A percentile compares a stretch with the other conserved stretches of the same genome.
Evolutionary conservation across 2,888 invertebrate species (phyloP).

Genomic region (Girardia tigrina): DNA sequence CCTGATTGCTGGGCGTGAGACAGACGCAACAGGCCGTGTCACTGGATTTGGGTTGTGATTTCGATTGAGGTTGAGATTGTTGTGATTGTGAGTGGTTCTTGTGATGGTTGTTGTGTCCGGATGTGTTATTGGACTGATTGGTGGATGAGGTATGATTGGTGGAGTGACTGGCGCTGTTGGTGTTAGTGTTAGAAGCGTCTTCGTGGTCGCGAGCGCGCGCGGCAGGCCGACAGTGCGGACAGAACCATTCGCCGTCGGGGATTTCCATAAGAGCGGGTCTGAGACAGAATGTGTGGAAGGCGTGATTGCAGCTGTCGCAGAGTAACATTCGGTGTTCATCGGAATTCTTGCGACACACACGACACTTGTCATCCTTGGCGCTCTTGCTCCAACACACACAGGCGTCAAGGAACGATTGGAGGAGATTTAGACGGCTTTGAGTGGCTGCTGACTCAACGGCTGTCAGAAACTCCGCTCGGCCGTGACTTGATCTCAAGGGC

Average conservation of each 20-base stretch:
- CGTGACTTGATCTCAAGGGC: not conserved
- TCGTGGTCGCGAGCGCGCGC: slow-evolving; percentile 29
- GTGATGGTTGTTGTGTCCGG: not conserved
- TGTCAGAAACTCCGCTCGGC: not conserved
- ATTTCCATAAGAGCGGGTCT: slow-evolving; percentile 38
- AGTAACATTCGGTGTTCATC: slow-evolving; percentile 40
- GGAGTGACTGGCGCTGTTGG: too few relatives aligned
- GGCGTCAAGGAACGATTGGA: slow-evolving; percentile 48
- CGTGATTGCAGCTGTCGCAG: slow-evolving; percentile 39
- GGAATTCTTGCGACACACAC: slow-evolving; percentile 49
- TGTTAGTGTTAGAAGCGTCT: not conserved
- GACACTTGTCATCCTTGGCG: slow-evolving; percentile 51
- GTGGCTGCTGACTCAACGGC: slow-evolving; percentile 44
- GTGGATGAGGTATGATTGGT: too few relatives aligned
- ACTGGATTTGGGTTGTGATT: too few relatives aligned
- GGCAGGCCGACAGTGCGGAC: slow-evolving; percentile 38
- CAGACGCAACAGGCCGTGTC: not conserved
- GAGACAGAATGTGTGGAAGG: slow-evolving; percentile 40
- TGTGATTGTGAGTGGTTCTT: too few relatives aligned
- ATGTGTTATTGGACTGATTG: not conserved
- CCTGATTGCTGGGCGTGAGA: not conserved
- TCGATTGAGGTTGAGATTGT: too few relatives aligned
- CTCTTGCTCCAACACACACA: slow-evolving; percentile 52
- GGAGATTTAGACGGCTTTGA: slow-evolving; percentile 46
- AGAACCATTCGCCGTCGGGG: slow-evolving; percentile 39